Evolutionary conservation across 2,113 vertebrate genomes (phyloP), one percentile per base, ranked within the genome.

Genomic region (Ardeotis arabs): DNA sequence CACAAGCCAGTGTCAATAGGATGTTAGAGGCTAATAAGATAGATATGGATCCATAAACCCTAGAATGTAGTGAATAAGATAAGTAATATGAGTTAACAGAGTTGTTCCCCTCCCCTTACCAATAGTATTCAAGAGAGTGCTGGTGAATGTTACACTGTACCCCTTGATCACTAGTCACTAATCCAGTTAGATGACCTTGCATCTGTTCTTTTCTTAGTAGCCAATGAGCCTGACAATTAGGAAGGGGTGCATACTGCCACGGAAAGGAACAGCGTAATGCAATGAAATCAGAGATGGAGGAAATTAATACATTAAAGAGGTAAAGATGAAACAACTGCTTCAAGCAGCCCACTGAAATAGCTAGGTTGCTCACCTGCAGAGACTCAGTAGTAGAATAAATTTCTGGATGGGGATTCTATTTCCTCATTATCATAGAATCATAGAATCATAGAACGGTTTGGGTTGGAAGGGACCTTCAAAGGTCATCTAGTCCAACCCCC

Each of bases 271-370:
- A 86, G 27, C 8, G 29, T 11, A 60, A 35, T 23, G 24, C 44
- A 37, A 2, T 24, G 47, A 49, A 70, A 53, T 29, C 15, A 52
- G 33, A 37, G 31, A 18, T 2, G 0, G 0, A 3, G 3, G 1
- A 16, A 60, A 15, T 3, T 5, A 25, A 69, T 35, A 4, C 9
- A 6, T 72, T 52, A 23, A 45, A 88, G 41, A 69, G 21, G 16
- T n/a, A 49, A 86, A 16, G 12, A 14, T 86, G 63, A 49, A 74
- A 64, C 41, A 91, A 37, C 10, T 31, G 17, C 14, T 89, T 69
- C 45, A 35, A 27, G 53, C 12, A 69, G 31, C 12, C 22, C 8
- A 12, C 22, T 66, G 69, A 69, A 49, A 63, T 7, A 69, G 18
- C 18, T 7, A 60, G 35, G 25, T 28, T 84, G 13, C 28, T 74